Conservation (phyloP, 2,113 vertebrate species). For the Elgaria multicarinata region DNA sequence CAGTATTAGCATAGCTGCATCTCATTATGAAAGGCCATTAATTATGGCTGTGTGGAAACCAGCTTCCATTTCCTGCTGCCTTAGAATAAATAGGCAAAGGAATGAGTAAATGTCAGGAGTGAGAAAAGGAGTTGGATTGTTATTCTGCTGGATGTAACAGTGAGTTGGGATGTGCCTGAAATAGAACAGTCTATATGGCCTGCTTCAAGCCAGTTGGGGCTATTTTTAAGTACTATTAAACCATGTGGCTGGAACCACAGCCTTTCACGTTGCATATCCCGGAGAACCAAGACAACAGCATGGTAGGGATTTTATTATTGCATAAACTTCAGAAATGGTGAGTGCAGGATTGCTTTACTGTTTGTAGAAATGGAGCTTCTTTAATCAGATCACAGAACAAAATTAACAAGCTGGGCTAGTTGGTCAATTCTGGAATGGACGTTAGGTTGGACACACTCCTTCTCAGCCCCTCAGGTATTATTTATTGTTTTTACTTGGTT, state of each 20-base stretch:
- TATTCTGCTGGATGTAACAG: conserved; percentile 45
- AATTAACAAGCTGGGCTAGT: neutral
- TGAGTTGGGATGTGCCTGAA: conserved; percentile 62
- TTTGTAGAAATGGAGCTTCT: neutral
- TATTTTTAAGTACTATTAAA: conserved; percentile 71
- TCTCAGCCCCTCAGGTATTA: neutral
- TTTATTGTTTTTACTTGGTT: neutral
- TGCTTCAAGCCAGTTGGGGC: conserved; percentile 50
- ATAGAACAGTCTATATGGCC: conserved; percentile 64
- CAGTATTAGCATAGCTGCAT: neutral
- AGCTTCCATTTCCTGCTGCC: neutral
- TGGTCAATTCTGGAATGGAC: neutral
- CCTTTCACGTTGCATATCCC: conserved; percentile 37
- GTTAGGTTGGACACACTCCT: neutral
- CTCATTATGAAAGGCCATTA: neutral
- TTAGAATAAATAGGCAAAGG: conserved; percentile 52
- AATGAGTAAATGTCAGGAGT: conserved; percentile 59
- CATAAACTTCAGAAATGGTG: neutral
- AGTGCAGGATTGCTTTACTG: neutral
- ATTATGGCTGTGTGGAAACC: neutral
- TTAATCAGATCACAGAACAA: rapidly evolving
- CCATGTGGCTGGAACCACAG: conserved; percentile 49
- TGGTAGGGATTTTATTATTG: conserved; percentile 50
- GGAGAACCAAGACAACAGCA: conserved; percentile 32
- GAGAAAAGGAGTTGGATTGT: conserved; percentile 50